Base-by-base conservation (phyloP, 2,113 vertebrate species). In the Madoqua kirkii region DNA sequence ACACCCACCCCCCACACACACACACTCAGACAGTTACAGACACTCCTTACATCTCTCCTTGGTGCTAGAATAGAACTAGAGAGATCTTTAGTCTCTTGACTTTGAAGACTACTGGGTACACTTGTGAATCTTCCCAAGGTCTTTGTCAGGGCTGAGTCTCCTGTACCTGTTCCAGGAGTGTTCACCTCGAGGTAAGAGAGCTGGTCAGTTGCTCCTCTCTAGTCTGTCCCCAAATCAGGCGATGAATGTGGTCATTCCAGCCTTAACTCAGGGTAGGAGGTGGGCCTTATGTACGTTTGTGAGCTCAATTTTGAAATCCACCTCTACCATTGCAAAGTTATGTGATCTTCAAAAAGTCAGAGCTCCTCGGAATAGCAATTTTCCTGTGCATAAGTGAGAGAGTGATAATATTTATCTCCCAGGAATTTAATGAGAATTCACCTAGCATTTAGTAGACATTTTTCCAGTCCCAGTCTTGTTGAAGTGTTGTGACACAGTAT, bases 1-100 rank as follows among this genome's bases (percentile, higher is more conserved):
- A n/a, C n/a, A n/a, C n/a, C n/a, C n/a, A n/a, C n/a, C n/a, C 1
- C 31, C 0, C 15, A n/a, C 43, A 50, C 29, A 17, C 3, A 79
- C 19, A 12, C 57, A 36, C 59, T 7, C 5, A 33, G 29, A 81
- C 21, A 31, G 3, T 36, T n/a, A 54, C 17, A 62, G n/a, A 40
- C 17, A 21, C 1, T 21, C 27, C 21, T 55, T 54, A 55, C 43
- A 31, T 0, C 14, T 5, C 43, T 62, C n/a, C 21, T 36, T 64
- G 40, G 31, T 71, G 83, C 54, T 59, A 21, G 48, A 52, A 33
- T 43, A 82, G 55, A 52, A 52, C 43, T 29, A 10, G 15, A 36
- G 23, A 93, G 59, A 50, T 14, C 59, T 15, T 78, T 48, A 19
- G 7, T 21, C 7, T 90, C 21, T 2, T 27, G 48, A 23, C 10